Conservation (phyloP, 1,140 invertebrate genomes). For the Liolophura sinensis region DNA sequence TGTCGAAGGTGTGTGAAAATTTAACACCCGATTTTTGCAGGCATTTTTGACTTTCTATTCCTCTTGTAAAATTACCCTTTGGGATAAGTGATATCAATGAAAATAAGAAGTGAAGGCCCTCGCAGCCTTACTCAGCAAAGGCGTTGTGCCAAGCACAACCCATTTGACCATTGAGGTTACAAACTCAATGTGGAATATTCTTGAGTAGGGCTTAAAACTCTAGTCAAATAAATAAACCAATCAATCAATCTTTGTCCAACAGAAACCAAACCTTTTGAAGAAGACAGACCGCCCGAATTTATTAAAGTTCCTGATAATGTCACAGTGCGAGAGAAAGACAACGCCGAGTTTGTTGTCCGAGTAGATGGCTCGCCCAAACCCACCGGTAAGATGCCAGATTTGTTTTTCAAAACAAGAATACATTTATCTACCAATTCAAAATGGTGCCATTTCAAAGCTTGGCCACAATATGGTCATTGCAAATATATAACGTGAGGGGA, state of each 20-base stretch:
- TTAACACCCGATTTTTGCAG: background rate
- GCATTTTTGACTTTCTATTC: background rate
- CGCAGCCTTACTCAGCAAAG: too few relatives aligned
- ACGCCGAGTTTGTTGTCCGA: constrained; percentile 69
- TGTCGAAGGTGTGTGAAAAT: constrained; percentile 37
- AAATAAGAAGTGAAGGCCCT: too few relatives aligned
- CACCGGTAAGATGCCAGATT: constrained; percentile 62
- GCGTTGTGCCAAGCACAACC: too few relatives aligned
- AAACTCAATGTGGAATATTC: too few relatives aligned
- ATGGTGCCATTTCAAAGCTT: background rate
- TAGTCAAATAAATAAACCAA: too few relatives aligned
- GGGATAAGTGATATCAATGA: too few relatives aligned
- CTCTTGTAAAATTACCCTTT: background rate
- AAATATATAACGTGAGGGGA: background rate
- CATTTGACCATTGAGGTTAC: too few relatives aligned
- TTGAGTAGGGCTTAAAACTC: too few relatives aligned
- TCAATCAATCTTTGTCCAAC: constrained; percentile 5
- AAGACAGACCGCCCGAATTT: constrained; percentile 63
- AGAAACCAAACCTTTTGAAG: constrained; percentile 41
- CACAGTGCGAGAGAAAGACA: constrained; percentile 71
- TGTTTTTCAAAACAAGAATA: background rate
- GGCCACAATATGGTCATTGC: too few relatives aligned
- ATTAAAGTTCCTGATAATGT: constrained; percentile 85
- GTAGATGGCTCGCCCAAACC: constrained; percentile 89
- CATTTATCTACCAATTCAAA: background rate